phyloP scores from a whole-genome alignment of 1,140 invertebrate species.

The Metopolophium dirhodum region DNA sequence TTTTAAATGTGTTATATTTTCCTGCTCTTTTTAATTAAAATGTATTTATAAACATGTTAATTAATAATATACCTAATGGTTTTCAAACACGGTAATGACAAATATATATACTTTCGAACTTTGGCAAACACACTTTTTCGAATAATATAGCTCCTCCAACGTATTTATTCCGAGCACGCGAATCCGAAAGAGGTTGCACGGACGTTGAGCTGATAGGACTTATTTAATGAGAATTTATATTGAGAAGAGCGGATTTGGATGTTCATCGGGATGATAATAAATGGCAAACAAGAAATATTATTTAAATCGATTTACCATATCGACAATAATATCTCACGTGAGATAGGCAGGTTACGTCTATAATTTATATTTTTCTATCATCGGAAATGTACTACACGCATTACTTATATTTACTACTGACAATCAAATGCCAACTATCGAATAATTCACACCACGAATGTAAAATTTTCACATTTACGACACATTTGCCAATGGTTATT shows the following conservation, averaged over 20 bases:
- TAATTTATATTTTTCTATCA: conserved; percentile 9
- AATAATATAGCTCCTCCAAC: not conserved
- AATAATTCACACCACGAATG: not conserved
- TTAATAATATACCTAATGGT: not conserved
- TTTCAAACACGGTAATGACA: not conserved
- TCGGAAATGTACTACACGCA: not conserved
- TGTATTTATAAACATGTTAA: not conserved
- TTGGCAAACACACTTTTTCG: not conserved
- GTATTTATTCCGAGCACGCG: not conserved
- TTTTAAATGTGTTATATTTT: not conserved
- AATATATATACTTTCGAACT: not conserved
- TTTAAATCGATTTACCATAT: not conserved
- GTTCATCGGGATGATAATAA: not conserved
- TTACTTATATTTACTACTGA: not conserved
- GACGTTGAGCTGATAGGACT: not conserved
- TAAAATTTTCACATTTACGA: not conserved
- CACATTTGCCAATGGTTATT: not conserved
- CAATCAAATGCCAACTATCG: not conserved
- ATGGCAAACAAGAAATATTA: not conserved
- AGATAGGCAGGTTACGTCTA: not conserved
- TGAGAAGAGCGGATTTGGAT: not conserved
- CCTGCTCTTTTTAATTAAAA: not conserved
- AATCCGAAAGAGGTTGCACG: not conserved
- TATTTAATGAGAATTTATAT: not conserved
- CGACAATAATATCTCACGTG: not conserved